phyloP scores from a whole-genome alignment of 2,888 invertebrate genomes.

The Morpho achilles region DNA sequence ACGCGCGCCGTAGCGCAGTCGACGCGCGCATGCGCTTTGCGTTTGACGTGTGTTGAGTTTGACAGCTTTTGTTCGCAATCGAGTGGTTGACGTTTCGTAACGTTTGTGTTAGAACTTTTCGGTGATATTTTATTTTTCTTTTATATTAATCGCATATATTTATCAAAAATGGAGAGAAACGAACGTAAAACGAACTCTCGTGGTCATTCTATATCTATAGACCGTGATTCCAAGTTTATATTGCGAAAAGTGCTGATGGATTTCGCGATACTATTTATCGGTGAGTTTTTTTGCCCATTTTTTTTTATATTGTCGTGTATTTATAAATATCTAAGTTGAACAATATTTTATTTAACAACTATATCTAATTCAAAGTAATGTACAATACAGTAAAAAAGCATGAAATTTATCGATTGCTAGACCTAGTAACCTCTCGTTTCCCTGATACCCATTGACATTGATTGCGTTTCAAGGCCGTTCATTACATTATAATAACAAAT shows the following conservation, averaged over 20 bases:
- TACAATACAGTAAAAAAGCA: no score
- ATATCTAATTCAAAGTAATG: no score
- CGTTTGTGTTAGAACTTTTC: conserved; percentile 39
- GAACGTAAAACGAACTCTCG: conserved; percentile 62
- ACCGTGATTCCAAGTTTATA: conserved; percentile 77
- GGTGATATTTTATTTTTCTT: conserved; percentile 38
- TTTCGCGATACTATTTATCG: conserved; percentile 82
- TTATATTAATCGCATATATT: conserved; percentile 31
- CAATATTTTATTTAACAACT: no score
- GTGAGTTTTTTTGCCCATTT: conserved; percentile 71
- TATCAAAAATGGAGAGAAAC: conserved; percentile 60
- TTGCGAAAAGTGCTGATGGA: conserved; percentile 84
- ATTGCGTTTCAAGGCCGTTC: conserved; percentile 16
- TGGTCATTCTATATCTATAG: conserved; percentile 66
- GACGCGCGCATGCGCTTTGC: conserved; percentile 67
- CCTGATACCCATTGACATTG: background rate
- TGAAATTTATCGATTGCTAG: no score
- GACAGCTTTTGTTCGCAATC: conserved; percentile 29
- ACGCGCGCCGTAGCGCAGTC: conserved; percentile 40
- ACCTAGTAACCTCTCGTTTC: no score
- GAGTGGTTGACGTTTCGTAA: conserved; percentile 56
- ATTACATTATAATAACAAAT: conserved; percentile 8
- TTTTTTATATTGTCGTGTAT: conserved; percentile 1
- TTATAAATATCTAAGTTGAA: background rate
- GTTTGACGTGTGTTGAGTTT: conserved; percentile 48